These are phyloP conservation scores for Alligator mississippiensis DNA, from an alignment of 2,113 vertebrate genomes.

Conservation along the genomic window DNA sequence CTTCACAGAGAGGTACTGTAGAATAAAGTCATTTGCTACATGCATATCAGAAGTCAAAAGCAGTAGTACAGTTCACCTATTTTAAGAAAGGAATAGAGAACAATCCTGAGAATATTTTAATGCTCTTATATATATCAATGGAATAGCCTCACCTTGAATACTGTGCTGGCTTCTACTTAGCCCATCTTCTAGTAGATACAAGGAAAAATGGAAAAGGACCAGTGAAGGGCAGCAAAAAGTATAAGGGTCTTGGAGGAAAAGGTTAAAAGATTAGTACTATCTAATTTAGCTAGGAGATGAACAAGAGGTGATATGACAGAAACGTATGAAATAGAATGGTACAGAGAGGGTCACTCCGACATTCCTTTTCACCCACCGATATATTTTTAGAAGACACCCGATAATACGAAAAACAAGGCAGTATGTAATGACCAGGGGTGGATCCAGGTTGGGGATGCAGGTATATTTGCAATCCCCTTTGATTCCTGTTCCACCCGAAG, in stretches of 20 bases:
- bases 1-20: neutral
- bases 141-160: neutral
- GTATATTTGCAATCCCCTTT: no score
- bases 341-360: neutral
- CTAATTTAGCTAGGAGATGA: neutral
- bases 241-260: neutral
- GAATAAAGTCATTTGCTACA: neutral
- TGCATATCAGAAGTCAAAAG: neutral
- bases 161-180: neutral
- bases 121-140: neutral
- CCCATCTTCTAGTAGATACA: neutral
- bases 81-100: neutral
- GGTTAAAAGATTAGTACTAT: neutral
- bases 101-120: neutral
- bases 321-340: neutral
- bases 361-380: neutral
- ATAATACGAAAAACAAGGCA: neutral
- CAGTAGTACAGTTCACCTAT: neutral
- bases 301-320: neutral
- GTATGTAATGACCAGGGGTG: neutral
- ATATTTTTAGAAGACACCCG: neutral
- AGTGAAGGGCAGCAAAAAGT: neutral
- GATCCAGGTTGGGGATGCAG: neutral
- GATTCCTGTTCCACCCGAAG: no score
- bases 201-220: neutral